phyloP scores from a whole-genome alignment of 2,888 invertebrate genomes.

The Standfussiana lucernea region DNA sequence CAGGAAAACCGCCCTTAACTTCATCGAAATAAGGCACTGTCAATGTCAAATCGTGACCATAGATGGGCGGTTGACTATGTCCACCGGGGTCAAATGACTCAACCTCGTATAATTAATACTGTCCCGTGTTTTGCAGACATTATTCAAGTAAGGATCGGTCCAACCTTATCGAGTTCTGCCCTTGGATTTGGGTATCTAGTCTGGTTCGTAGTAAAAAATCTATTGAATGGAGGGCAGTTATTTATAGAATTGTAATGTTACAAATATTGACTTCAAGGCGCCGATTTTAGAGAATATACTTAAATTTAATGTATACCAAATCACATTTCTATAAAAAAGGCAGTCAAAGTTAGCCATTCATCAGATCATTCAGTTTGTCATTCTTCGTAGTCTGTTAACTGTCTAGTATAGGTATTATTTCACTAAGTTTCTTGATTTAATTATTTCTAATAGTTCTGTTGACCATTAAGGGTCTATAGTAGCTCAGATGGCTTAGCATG shows the following conservation, averaged over 20 bases:
- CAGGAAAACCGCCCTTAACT: conserved; percentile 13
- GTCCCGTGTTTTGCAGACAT: conserved; percentile 67
- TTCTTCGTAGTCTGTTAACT: neutral
- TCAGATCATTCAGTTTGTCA: too few relatives aligned
- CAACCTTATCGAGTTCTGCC: conserved; percentile 62
- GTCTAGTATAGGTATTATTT: neutral
- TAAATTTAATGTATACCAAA: too few relatives aligned
- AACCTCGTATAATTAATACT: conserved; percentile 68
- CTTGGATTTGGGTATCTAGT: conserved; percentile 52
- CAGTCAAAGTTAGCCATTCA: neutral
- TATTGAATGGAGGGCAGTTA: conserved; percentile 34
- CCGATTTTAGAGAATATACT: neutral
- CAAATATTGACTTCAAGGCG: neutral
- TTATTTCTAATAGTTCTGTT: neutral
- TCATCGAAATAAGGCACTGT: conserved; percentile 12
- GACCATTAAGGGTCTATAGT: too few relatives aligned
- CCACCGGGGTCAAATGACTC: conserved; percentile 65
- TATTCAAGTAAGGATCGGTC: conserved; percentile 71
- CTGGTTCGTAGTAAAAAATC: conserved; percentile 36
- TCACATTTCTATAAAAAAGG: neutral
- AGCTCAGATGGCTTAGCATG: too few relatives aligned
- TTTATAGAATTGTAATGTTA: conserved; percentile 21
- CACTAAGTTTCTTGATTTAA: neutral
- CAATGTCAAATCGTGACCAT: conserved; percentile 30
- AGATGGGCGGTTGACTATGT: conserved; percentile 13